Base-by-base conservation (phyloP, 2,797 vertebrate genomes). In the Apogon hyalosoma region DNA sequence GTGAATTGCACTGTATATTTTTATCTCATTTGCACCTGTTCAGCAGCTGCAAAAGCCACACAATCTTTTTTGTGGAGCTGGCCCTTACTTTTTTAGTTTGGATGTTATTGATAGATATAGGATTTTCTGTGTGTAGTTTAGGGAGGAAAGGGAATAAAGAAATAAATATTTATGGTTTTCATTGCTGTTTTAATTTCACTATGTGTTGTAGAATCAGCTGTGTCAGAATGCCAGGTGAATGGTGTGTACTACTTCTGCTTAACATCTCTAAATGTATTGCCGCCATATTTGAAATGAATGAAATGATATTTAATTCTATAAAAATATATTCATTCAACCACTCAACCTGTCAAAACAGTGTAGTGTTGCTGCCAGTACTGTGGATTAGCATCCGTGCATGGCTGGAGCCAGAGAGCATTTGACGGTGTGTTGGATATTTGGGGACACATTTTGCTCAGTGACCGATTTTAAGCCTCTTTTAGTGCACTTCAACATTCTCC, bases 391-490 rank as follows among this genome's bases (percentile, higher is more conserved):
- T 15, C 53, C 14, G 52, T 15, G 42, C 60, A 15, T 47, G 48
- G 62, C 39, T 59, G 71, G 6, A 53, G 45, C 24, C 62, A 33
- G 52, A 63, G 58, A 72, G 57, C 47, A 45, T 56, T 66, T 68
- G 40, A 64, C 57, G 33, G 31, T 51, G 53, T 51, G 51, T 39
- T 75, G 14, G 57, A 68, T 69, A 43, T 79, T 69, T 59, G 18
- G 63, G 14, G 38, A 42, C 13, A 15, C 38, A 47, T 28, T 65
- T 48, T 59, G 57, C 51, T 36, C 64, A 60, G 21, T 21, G 40
- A 54, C 48, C 55, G 51, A 69, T 64, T 40, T 48, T 2, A 42
- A 63, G 61, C 61, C 48, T 71, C 54, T 57, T 72, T 76, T 49
- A 51, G 39, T 43, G 12, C 42, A 28, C 21, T 19, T 21, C 7